Base-by-base conservation (phyloP, 2,888 invertebrate genomes). In the Caenorhabditis parvicauda region DNA sequence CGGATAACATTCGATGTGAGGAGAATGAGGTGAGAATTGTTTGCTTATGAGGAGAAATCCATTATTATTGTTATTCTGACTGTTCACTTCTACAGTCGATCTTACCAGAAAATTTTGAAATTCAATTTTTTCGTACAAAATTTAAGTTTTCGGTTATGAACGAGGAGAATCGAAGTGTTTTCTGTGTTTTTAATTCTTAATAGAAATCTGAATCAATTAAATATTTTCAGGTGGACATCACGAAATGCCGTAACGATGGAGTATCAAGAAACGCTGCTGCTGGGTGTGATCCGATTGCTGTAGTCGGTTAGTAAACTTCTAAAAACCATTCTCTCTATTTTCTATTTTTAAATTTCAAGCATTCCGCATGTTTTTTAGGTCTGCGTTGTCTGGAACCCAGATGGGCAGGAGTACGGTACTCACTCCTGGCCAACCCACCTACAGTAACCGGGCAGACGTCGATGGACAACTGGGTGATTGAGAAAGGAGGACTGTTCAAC, bases 391-490 rank as follows among this genome's bases (percentile, higher is more conserved):
- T 91, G 69, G 89, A 90, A 74, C 89, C 90, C 0, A 90, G 90
- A 32, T 95, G 95, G 95, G 92, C 93, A 0, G 95, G 95, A 0
- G 84, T 95, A 0, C 86, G 94, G 70, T 88, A 94, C 71, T 91
- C 93, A 38, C 90, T 91, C 53, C 85, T 92, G 51, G 89, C 94
- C 0, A 90, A 91, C 80, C 81, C 81, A 17, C 79, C 79, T 2
- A 70, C 70, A 3, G 71, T 77, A 21, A 81, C 80, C 41, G 81
- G 77, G 2, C 86, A 91, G 72, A 88, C 90, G 21, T 90, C 91
- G 79, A 85, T 95, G 62, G 91, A 92, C 81, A 91, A 89, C 74
- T 87, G 92, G 5, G 89, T 89, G 2, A 88, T 95, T 42, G 92
- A 94, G 83, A 89, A 88, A 82, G 92, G 95, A 4, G 98, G 98